phyloP scores from a whole-genome alignment of 2,888 invertebrate species.

The Lysandra bellargus region DNA sequence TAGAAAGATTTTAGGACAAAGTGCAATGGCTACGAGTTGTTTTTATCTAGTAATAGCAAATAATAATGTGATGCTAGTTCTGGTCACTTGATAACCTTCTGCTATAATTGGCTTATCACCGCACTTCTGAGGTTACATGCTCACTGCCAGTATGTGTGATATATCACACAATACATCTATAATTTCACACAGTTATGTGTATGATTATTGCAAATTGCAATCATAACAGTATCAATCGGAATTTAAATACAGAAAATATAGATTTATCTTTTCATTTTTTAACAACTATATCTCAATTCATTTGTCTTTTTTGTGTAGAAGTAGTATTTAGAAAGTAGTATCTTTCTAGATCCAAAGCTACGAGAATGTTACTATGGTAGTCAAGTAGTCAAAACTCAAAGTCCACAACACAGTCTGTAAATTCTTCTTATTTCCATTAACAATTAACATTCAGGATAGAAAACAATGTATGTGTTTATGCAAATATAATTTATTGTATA shows the following conservation, averaged over 20 bases:
- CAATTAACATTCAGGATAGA: too few species aligned
- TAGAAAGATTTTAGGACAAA: neutral
- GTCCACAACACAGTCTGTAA: too few species aligned
- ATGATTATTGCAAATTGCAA: neutral
- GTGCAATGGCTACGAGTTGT: neutral
- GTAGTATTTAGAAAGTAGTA: too few species aligned
- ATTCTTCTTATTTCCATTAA: too few species aligned
- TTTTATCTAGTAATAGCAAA: neutral
- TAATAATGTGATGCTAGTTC: neutral
- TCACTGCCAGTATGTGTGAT: neutral
- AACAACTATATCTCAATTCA: too few species aligned
- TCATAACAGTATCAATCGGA: neutral
- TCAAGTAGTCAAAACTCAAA: too few species aligned
- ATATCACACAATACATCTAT: neutral
- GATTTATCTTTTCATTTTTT: neutral
- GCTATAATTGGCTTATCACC: constrained; percentile 12
- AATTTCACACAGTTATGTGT: neutral
- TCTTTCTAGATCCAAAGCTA: too few species aligned
- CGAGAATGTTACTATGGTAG: too few species aligned
- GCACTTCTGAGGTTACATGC: neutral
- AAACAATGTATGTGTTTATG: too few species aligned
- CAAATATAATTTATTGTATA: too few species aligned
- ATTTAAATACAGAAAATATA: neutral
- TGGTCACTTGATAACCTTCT: constrained; percentile 10
- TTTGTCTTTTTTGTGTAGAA: too few species aligned